A percentile compares a stretch with the other conserved stretches of the same genome.
These are phyloP conservation scores for Epiperipatus broadwayi DNA, from an alignment of 2,888 invertebrate species.

Conservation along the genomic window DNA sequence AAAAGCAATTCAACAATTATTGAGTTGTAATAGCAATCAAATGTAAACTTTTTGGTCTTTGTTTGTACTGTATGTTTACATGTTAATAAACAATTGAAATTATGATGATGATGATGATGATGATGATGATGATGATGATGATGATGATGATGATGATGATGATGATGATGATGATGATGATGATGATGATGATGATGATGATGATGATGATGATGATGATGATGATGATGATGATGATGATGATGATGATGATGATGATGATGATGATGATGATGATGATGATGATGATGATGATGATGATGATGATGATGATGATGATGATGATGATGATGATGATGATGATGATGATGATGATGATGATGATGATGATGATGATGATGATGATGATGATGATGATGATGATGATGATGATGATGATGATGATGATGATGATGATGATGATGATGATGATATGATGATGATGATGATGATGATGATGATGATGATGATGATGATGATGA, in stretches of 20 bases:
- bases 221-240: slow-evolving; percentile 3
- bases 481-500: too few species aligned
- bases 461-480: background rate
- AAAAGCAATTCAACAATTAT: too few species aligned
- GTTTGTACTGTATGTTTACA: too few species aligned
- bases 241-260: slow-evolving; percentile 3
- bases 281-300: slow-evolving; percentile 3
- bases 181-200: slow-evolving; percentile 3
- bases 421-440: slow-evolving; percentile 3
- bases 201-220: slow-evolving; percentile 3
- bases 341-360: slow-evolving; percentile 3
- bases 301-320: slow-evolving; percentile 3
- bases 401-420: slow-evolving; percentile 3
- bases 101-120: too few species aligned
- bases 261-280: slow-evolving; percentile 3
- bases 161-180: slow-evolving; percentile 3
- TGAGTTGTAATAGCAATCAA: too few species aligned
- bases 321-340: slow-evolving; percentile 3
- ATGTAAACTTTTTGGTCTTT: too few species aligned
- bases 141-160: slow-evolving; percentile 3
- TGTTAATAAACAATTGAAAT: too few species aligned
- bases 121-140: slow-evolving; percentile 6
- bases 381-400: slow-evolving; percentile 3
- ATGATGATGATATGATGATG: too few species aligned
- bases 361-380: slow-evolving; percentile 3